Evolutionary conservation across 2,113 vertebrate species (phyloP).

Genomic region (Indri indri): DNA sequence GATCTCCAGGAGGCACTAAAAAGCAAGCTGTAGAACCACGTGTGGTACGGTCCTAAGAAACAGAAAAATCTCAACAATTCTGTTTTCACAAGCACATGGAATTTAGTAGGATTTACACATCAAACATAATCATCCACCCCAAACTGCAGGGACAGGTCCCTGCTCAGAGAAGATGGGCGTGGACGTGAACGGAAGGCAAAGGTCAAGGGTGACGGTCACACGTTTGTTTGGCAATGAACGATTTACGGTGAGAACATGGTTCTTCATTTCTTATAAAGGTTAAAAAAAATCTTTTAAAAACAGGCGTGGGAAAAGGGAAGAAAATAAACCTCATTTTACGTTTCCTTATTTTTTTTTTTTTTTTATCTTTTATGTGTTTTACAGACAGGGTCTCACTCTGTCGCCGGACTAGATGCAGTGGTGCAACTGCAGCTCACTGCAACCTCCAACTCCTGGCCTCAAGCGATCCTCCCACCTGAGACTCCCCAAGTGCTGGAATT

Average conservation of each 20-base stretch:
- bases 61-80: not conserved
- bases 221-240: not conserved
- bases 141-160: not conserved
- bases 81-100: rapidly evolving
- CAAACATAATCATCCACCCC: not conserved
- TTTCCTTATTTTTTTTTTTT: not conserved
- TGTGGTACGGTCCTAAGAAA: rapidly evolving
- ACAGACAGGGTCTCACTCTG: not conserved
- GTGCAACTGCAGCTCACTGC: not conserved
- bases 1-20: not conserved
- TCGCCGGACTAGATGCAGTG: not conserved
- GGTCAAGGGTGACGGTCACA: rapidly evolving
- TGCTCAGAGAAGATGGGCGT: not conserved
- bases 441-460: not conserved
- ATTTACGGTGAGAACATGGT: rapidly evolving
- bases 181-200: not conserved
- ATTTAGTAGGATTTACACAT: rapidly evolving
- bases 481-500: not conserved
- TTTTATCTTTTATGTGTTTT: not conserved
- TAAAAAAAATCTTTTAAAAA: not conserved
- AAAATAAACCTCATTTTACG: not conserved
- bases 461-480: not conserved
- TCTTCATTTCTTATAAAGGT: not conserved
- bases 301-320: rapidly evolving
- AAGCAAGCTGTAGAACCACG: not conserved